Base-by-base conservation (phyloP, 2,888 invertebrate genomes). In the Galeopsomyia nigrocyanea region DNA sequence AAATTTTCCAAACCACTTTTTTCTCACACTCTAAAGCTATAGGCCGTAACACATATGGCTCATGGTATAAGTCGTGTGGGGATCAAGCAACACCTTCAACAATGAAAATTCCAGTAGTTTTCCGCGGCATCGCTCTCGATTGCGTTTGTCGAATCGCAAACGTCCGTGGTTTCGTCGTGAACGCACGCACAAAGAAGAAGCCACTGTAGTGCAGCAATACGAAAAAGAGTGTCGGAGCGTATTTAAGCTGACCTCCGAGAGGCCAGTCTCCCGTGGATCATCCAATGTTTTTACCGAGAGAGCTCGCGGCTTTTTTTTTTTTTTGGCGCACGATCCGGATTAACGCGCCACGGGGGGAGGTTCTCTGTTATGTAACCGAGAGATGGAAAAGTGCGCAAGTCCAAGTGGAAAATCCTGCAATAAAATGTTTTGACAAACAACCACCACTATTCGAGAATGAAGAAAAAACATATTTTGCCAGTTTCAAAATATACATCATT, bases 241-340 rank as follows among this genome's bases (percentile, higher is more conserved):
- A 77, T 78, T 73, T 77, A 81, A 82, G 77, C 70, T 31, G 5
- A 7, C 57, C 39, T 17, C 62, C 31, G 47, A 46, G 62, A 63
- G 56, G 46, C 47, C 47, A 56, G 63, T 61, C 57, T 63, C 19
- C 73, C 55, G 51, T 39, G 75, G 80, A 73, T 82, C 75, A 81
- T 81, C 79, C 79, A 77, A 80, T 81, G 79, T 81, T 81, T 82
- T 80, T 76, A 71, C 73, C 67, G 73, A 68, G 66, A 66, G 31
- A 61, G 58, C 31, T 47, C 50, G 63, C 72, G 46, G 75, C 50
- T 76, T 66, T 73, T 71, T 66, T 39, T 26, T 73, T 73, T 66
- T 39, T 66, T 39, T 7, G 5, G 1, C 75, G 75, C 58, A 75
- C 70, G 57, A 73, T 66, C 73, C 72, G 75, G 75, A 75, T 75